A percentile compares a stretch with the other conserved stretches of the same genome.
These are phyloP conservation scores for Machaerirhynchus nigripectus DNA, from an alignment of 2,113 vertebrate genomes.

Conservation along the genomic window DNA sequence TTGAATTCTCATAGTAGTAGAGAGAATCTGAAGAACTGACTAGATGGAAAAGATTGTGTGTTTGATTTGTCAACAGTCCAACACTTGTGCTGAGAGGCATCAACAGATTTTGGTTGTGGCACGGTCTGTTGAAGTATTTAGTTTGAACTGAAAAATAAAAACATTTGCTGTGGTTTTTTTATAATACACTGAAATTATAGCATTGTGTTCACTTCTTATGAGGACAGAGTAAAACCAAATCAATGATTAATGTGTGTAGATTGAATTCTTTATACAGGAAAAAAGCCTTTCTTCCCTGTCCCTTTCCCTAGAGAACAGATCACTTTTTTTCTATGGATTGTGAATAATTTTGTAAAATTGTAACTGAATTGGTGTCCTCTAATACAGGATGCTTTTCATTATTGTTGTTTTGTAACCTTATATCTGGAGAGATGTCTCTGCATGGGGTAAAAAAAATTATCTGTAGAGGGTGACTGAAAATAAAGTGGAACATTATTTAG, in stretches of 20 bases:
- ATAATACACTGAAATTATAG: not conserved
- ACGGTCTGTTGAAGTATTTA: not conserved
- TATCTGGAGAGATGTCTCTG: not conserved
- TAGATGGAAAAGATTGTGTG: not conserved
- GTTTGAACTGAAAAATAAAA: not conserved
- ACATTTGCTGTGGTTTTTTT: not conserved
- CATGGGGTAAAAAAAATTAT: not conserved
- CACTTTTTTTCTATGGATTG: not conserved
- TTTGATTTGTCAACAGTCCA: not conserved
- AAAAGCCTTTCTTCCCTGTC: not conserved
- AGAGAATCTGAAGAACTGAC: not conserved
- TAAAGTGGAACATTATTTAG: not conserved
- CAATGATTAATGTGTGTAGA: not conserved
- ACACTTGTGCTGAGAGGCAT: not conserved
- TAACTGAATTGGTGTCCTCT: not conserved
- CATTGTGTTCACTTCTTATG: not conserved
- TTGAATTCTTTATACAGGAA: not conserved
- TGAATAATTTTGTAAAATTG: not conserved
- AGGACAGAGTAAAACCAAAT: not conserved
- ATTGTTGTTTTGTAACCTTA: not conserved
- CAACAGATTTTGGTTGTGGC: not conserved
- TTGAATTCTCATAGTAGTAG: not conserved
- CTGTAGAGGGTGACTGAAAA: not conserved
- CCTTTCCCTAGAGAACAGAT: not conserved
- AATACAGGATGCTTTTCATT: not conserved